Evolutionary conservation across 1,140 invertebrate species (phyloP).

Genomic region (Harpegnathos saltator): DNA sequence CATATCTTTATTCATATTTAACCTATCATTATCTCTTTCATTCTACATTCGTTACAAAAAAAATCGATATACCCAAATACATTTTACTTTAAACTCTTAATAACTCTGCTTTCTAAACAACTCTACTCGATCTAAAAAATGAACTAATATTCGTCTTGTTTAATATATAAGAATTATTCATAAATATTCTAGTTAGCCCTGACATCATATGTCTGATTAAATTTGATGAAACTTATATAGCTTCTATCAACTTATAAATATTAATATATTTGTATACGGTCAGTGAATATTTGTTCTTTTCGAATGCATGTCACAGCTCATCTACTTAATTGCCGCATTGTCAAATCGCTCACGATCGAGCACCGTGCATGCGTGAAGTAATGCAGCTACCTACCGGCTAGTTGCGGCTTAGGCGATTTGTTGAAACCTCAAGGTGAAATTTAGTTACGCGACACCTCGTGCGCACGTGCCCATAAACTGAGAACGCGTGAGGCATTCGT

Average conservation of each 20-base stretch:
- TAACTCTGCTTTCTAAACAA: too few species aligned
- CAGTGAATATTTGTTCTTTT: slow-evolving; percentile 59
- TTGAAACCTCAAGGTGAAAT: slow-evolving; percentile 76
- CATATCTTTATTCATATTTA: too few species aligned
- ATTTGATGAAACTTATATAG: slow-evolving; percentile 4
- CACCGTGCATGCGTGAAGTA: slow-evolving; percentile 63
- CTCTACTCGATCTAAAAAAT: neutral
- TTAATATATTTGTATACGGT: slow-evolving; percentile 29
- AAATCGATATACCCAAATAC: too few species aligned
- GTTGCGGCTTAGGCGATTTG: slow-evolving; percentile 49
- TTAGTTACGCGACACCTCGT: slow-evolving; percentile 77
- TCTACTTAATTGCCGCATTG: slow-evolving; percentile 74
- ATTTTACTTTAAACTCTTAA: too few species aligned
- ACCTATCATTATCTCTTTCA: too few species aligned
- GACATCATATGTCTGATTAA: neutral
- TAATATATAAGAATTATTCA: neutral
- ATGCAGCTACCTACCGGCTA: slow-evolving; percentile 55
- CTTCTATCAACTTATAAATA: slow-evolving; percentile 47
- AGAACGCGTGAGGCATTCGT: slow-evolving; percentile 80
- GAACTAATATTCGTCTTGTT: neutral
- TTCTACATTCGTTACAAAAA: too few species aligned
- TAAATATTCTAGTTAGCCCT: too few species aligned
- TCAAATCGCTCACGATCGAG: slow-evolving; percentile 71
- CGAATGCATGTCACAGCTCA: slow-evolving; percentile 66
- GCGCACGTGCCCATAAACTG: slow-evolving; percentile 80